Percentiles rank a stretch among this genome's conserved stretches.
These are phyloP conservation scores for Saturnia pavonia DNA, from an alignment of 2,888 invertebrate species.

Conservation along the genomic window DNA sequence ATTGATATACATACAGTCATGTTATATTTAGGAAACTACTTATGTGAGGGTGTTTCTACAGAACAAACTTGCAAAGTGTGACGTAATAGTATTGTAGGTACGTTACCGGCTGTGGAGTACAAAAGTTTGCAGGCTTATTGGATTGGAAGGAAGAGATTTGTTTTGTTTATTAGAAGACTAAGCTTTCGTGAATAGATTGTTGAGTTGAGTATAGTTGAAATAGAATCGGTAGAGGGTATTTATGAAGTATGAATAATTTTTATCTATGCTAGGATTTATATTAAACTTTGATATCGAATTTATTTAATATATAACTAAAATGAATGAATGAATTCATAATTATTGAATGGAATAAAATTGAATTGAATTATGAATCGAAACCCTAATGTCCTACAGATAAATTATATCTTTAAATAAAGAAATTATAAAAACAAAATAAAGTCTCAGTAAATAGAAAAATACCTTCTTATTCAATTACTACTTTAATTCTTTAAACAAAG, in stretches of 20 bases:
- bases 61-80: conserved; percentile 42
- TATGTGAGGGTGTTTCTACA: conserved; percentile 33
- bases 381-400: too few species aligned
- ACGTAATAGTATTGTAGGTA: conserved; percentile 34
- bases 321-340: too few species aligned
- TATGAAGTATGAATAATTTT: not conserved
- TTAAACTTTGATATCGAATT: not conserved
- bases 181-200: not conserved
- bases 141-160: conserved; percentile 16
- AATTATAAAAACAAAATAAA: too few species aligned
- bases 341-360: too few species aligned
- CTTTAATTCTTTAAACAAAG: not conserved
- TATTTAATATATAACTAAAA: too few species aligned
- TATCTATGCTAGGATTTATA: not conserved
- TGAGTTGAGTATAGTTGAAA: not conserved
- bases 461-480: not conserved
- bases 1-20: conserved; percentile 32
- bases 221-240: not conserved
- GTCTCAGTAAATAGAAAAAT: not conserved
- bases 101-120: conserved; percentile 8
- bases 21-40: conserved; percentile 25
- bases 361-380: too few species aligned
- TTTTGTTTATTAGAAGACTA: conserved; percentile 20
- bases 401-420: too few species aligned
- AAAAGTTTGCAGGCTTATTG: conserved; percentile 20